phyloP scores from a whole-genome alignment of 2,888 invertebrate species.

The Cosmia pyralina region DNA sequence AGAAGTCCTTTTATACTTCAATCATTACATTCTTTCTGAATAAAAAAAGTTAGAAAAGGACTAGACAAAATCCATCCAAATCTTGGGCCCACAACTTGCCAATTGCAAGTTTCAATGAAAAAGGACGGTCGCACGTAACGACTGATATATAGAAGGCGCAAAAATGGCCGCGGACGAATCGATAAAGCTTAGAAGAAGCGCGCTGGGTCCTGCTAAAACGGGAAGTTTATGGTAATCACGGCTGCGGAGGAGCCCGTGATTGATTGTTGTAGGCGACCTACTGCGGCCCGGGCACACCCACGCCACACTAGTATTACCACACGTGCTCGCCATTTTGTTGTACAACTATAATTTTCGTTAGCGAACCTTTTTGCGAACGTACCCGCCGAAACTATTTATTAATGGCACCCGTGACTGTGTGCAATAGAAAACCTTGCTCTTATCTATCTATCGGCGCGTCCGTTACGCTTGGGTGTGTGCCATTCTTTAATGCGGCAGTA shows the following conservation, averaged over 20 bases:
- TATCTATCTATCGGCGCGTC: constrained; percentile 65
- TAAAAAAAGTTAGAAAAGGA: constrained; percentile 71
- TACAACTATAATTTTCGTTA: constrained; percentile 63
- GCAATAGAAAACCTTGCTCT: constrained; percentile 60
- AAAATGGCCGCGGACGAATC: constrained; percentile 85
- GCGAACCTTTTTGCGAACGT: constrained; percentile 62
- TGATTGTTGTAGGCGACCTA: constrained; percentile 84
- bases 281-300: constrained; percentile 70
- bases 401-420: constrained; percentile 64
- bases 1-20: constrained; percentile 59
- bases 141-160: constrained; percentile 84
- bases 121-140: constrained; percentile 79
- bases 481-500: constrained; percentile 79
- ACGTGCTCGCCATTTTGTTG: constrained; percentile 67
- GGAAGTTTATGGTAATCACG: constrained; percentile 90
- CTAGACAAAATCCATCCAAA: constrained; percentile 79
- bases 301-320: constrained; percentile 56
- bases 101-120: constrained; percentile 87
- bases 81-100: constrained; percentile 80
- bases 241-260: constrained; percentile 85
- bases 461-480: constrained; percentile 71
- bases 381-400: constrained; percentile 63
- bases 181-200: constrained; percentile 87
- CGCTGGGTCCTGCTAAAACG: constrained; percentile 86
- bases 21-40: constrained; percentile 67